phyloP scores from a whole-genome alignment of 1,140 invertebrate genomes.

The Parapsyche elsis region DNA sequence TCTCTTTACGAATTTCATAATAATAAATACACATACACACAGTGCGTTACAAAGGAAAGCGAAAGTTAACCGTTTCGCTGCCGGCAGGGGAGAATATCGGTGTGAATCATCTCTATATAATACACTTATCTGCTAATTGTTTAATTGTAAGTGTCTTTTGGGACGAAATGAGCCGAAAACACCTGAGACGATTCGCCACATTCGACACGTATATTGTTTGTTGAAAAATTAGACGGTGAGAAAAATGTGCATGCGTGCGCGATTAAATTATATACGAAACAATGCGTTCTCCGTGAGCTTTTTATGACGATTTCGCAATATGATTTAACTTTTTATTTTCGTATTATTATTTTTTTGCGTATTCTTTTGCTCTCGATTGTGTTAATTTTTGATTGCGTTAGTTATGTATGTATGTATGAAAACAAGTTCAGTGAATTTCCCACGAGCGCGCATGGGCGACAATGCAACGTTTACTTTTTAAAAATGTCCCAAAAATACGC shows the following conservation, averaged over 20 bases:
- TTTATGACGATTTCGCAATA: conserved; percentile 38
- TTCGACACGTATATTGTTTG: neutral
- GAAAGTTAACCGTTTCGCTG: neutral
- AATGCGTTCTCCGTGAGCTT: neutral
- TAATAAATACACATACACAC: too few species aligned
- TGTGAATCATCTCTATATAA: conserved; percentile 4
- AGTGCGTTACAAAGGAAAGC: neutral
- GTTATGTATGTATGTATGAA: neutral
- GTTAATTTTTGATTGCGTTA: conserved; percentile 12
- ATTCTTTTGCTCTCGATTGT: neutral
- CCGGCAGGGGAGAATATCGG: neutral
- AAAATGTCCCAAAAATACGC: neutral
- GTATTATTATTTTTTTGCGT: neutral
- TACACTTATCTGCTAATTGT: neutral
- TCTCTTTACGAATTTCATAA: conserved; percentile 4
- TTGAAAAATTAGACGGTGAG: neutral
- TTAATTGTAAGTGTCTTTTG: neutral
- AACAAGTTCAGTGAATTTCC: conserved; percentile 36
- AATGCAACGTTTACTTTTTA: neutral
- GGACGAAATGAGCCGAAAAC: neutral
- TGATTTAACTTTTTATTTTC: neutral
- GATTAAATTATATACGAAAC: neutral
- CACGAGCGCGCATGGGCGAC: neutral
- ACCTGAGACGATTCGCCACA: neutral
- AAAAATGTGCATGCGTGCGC: neutral